These are phyloP conservation scores for Nothoprocta pentlandii DNA, from an alignment of 2,113 vertebrate genomes.

Conservation along the genomic window DNA sequence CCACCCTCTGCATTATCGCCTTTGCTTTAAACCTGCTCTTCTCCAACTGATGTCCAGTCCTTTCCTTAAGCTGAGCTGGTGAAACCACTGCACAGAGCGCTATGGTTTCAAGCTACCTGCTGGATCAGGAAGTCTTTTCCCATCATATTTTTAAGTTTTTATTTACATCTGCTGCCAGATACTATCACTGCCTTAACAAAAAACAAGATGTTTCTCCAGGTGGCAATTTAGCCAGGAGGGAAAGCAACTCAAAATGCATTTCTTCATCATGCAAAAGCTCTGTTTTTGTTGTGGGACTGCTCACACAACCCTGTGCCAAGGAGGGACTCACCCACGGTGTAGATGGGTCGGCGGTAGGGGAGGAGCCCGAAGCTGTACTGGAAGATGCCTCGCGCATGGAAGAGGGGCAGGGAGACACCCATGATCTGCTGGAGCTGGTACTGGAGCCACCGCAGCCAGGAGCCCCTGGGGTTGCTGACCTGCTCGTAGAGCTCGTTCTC, in stretches of 20 bases:
- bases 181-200: neutral
- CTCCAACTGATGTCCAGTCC: no score
- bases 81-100: neutral
- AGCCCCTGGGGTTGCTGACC: conserved; percentile 84
- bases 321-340: conserved; percentile 86
- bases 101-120: neutral
- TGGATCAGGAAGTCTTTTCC: neutral
- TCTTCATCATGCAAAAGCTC: neutral
- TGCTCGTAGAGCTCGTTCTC: conserved; percentile 93
- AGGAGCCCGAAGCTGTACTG: conserved; percentile 93
- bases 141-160: neutral
- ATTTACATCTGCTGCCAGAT: neutral
- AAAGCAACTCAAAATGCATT: neutral
- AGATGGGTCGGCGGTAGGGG: conserved; percentile 89
- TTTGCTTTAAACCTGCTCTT: neutral
- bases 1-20: neutral
- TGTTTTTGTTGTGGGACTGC: no score
- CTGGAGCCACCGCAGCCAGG: conserved; percentile 84
- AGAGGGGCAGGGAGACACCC: conserved; percentile 91
- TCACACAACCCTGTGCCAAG: neutral
- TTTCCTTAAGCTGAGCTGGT: no score
- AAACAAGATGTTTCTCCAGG: neutral
- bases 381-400: conserved; percentile 92
- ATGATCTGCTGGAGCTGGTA: conserved; percentile 86
- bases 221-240: neutral